These are phyloP conservation scores for Tetranychus truncatus DNA, from an alignment of 2,888 invertebrate species.

Conservation along the genomic window DNA sequence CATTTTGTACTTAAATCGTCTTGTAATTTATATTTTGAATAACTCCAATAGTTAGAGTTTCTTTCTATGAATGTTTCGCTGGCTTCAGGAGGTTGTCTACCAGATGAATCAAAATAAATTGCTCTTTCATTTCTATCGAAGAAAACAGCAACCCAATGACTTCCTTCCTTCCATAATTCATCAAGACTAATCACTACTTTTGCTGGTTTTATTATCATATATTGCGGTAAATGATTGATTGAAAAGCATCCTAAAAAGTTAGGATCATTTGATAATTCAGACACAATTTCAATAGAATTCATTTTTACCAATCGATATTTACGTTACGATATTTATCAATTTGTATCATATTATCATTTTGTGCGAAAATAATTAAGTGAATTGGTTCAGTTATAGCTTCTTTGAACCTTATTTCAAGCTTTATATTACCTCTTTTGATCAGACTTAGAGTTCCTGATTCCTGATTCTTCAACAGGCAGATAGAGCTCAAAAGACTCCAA, in stretches of 20 bases:
- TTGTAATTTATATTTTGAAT: neutral
- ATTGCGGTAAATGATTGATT: neutral
- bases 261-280: too few species aligned
- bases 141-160: neutral
- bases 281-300: neutral
- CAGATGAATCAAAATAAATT: neutral
- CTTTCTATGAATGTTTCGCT: neutral
- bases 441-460: neutral
- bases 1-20: neutral
- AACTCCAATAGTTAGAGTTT: neutral
- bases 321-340: too few species aligned
- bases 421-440: neutral
- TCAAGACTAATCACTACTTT: neutral
- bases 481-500: too few species aligned
- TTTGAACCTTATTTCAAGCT: neutral
- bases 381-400: neutral
- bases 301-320: neutral
- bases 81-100: neutral
- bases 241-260: neutral
- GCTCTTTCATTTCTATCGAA: neutral
- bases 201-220: neutral
- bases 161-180: neutral
- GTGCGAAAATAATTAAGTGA: neutral
- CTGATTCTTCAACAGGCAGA: too few species aligned
- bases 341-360: neutral